These are phyloP conservation scores for Ceratosolen fusciceps DNA, from an alignment of 1,140 invertebrate genomes.

Conservation along the genomic window DNA sequence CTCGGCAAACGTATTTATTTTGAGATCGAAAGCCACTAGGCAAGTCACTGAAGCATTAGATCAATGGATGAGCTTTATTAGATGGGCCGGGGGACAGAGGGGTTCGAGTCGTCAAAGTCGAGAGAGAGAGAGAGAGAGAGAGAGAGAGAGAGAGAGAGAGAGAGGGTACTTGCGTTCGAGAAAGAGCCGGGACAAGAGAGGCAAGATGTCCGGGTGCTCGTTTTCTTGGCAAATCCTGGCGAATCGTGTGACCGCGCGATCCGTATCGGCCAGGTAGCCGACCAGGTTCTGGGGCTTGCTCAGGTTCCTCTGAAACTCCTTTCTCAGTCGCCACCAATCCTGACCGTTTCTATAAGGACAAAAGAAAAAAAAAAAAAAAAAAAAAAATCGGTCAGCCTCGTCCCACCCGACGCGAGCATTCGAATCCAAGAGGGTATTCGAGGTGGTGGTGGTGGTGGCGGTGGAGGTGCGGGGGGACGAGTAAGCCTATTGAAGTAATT, in stretches of 20 bases:
- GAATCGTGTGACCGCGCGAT: slow-evolving; percentile 79
- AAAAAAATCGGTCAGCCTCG: too few relatives aligned
- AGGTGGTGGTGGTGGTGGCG: too few relatives aligned
- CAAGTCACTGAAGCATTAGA: slow-evolving; percentile 77
- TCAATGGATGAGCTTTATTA: background rate
- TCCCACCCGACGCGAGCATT: too few relatives aligned
- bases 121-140: too few relatives aligned
- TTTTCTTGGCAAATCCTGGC: slow-evolving; percentile 66
- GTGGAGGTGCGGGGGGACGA: too few relatives aligned
- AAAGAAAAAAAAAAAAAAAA: background rate
- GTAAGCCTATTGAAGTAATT: too few relatives aligned
- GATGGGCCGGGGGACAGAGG: too few relatives aligned
- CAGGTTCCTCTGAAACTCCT: slow-evolving; percentile 84
- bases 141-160: too few relatives aligned
- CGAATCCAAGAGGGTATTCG: too few relatives aligned
- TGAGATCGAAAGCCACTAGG: slow-evolving; percentile 77
- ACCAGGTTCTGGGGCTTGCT: slow-evolving; percentile 80
- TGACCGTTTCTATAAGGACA: slow-evolving; percentile 79
- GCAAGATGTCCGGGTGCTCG: slow-evolving; percentile 76
- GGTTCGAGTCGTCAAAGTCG: too few relatives aligned
- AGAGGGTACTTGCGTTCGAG: slow-evolving; percentile 79
- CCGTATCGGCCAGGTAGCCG: slow-evolving; percentile 76
- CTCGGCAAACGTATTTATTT: slow-evolving; percentile 76
- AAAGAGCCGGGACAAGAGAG: slow-evolving; percentile 80
- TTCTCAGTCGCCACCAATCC: slow-evolving; percentile 86